A percentile compares a stretch with the other conserved stretches of the same genome.
Conservation (phyloP, 1,140 invertebrate species). For the Ceratina australensis region DNA sequence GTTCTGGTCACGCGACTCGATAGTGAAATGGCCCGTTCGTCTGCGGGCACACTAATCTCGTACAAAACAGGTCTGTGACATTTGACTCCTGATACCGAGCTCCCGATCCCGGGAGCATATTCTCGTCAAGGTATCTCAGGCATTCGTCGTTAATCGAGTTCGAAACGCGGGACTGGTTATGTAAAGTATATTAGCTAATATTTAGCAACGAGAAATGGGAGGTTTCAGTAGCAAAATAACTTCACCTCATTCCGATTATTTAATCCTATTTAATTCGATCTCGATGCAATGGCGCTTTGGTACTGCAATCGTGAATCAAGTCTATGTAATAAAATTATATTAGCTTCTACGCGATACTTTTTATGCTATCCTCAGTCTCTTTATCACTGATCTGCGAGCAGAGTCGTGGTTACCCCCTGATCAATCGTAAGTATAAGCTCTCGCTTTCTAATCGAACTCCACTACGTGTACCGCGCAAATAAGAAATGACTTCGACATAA, state of each 20-base stretch:
- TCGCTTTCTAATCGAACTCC: constrained; percentile 1
- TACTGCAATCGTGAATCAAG: no score
- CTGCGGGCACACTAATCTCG: background rate
- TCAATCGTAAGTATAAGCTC: background rate
- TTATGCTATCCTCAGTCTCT: no score
- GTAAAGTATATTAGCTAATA: constrained; percentile 35
- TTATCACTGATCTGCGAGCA: background rate
- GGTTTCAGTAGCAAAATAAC: background rate
- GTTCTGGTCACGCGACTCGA: constrained; percentile 21
- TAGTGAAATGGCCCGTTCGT: background rate
- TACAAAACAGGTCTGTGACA: background rate
- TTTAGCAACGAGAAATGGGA: constrained; percentile 36
- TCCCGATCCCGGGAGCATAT: background rate
- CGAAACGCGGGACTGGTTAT: constrained; percentile 32
- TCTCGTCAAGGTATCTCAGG: background rate
- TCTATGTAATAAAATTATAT: no score
- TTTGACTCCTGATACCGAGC: background rate
- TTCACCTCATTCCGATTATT: background rate
- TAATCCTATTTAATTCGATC: background rate
- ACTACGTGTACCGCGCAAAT: background rate
- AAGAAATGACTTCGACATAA: no score
- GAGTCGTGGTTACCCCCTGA: no score
- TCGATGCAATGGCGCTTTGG: no score
- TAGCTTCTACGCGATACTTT: no score
- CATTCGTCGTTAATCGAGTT: background rate